Evolutionary conservation across 1,140 invertebrate genomes (phyloP).

Genomic region (Rhagoletis zephyria): DNA sequence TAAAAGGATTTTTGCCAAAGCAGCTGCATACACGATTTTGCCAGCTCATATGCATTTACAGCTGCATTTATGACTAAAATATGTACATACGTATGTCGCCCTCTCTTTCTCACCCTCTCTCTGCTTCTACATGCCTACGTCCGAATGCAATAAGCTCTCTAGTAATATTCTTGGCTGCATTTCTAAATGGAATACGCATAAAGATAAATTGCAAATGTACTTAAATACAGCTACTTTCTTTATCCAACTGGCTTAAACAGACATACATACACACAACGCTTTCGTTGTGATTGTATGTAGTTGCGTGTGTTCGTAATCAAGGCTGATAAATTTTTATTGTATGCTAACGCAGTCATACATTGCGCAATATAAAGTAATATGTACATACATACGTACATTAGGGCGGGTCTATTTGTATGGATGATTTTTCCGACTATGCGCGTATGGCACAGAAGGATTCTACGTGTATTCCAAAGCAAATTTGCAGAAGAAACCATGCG

Average conservation of each 20-base stretch:
- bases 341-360: not conserved
- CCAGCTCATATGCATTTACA: not conserved
- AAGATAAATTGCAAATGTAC: conserved; percentile 39
- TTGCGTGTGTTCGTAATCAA: conserved; percentile 15
- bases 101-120: not conserved
- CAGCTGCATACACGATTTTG: not conserved
- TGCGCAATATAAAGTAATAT: not conserved
- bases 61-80: not conserved
- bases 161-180: not conserved
- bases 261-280: not conserved
- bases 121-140: not conserved
- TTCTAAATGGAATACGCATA: conserved; percentile 23
- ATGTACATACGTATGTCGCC: too few species aligned
- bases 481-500: too few species aligned
- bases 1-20: not conserved
- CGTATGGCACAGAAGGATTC: too few species aligned
- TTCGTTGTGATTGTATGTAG: not conserved
- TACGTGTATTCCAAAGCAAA: too few species aligned
- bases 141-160: not conserved
- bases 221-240: not conserved
- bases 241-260: conserved; percentile 4
- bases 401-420: too few species aligned
- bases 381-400: not conserved
- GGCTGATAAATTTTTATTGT: conserved; percentile 25
- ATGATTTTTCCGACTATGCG: too few species aligned